Evolutionary conservation across 1,140 invertebrate genomes (phyloP).

Genomic region (Phortica variegata): DNA sequence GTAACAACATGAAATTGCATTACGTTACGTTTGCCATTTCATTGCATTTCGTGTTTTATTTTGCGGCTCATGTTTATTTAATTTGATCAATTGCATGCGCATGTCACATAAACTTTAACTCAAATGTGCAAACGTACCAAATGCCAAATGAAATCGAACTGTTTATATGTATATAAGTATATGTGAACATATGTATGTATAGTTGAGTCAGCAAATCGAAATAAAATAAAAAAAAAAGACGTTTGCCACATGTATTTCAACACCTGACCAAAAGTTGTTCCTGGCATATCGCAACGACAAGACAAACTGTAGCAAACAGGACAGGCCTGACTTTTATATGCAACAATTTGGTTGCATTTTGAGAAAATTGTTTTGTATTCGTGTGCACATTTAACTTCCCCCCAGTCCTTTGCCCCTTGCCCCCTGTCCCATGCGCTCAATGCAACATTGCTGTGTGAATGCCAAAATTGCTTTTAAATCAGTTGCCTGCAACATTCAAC

Average conservation of each 20-base stretch:
- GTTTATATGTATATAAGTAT: no score
- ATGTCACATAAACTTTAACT: slow-evolving; percentile 53
- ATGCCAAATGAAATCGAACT: no score
- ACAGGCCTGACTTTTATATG: slow-evolving; percentile 9
- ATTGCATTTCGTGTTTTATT: not conserved
- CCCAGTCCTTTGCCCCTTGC: slow-evolving; percentile 1
- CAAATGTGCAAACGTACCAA: slow-evolving; percentile 33
- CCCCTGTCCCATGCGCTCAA: not conserved
- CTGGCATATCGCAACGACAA: no score
- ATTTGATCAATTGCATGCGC: slow-evolving; percentile 54
- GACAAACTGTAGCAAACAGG: no score
- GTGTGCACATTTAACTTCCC: slow-evolving; percentile 11
- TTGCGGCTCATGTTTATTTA: slow-evolving; percentile 48
- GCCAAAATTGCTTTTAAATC: slow-evolving; percentile 45
- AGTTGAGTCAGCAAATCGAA: no score
- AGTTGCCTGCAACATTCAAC: slow-evolving; percentile 17
- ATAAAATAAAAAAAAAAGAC: not conserved
- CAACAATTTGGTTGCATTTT: slow-evolving; percentile 15
- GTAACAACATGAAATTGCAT: slow-evolving; percentile 6
- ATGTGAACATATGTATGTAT: no score
- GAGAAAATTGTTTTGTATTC: slow-evolving; percentile 10
- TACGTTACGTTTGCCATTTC: slow-evolving; percentile 1
- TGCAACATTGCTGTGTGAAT: slow-evolving; percentile 15
- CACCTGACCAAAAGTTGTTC: no score
- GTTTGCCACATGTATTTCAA: not conserved